Evolutionary conservation across 2,888 invertebrate species (phyloP), one percentile per base, ranked within the genome.

Genomic region (Dolichopus griseipennis): DNA sequence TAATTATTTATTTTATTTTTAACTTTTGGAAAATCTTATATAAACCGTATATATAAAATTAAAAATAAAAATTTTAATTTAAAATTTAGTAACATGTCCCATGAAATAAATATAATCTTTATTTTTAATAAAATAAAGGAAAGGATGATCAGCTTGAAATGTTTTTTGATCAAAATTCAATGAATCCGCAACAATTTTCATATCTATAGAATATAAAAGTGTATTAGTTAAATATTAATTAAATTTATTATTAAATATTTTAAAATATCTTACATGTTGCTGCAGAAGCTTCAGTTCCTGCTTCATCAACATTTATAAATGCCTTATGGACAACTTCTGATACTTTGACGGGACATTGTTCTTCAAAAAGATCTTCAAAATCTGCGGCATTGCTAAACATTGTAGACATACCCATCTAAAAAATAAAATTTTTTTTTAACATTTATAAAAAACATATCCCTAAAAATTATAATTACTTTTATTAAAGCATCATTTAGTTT

Each of bases 251-350:
- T 1, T 33, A 33, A 15, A 7, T 15, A 15, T 63, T 12, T 33
- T 4, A 27, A 18, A 33, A 64, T 64, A 33, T 41, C 75, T 75
- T 73, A 80, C 79, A 74, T 41, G 92, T 92, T 20, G 91, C 92
- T 0, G 93, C 93, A 12, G 93, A 92, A 0, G 94, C 94, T 78
- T 94, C 94, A 0, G 91, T 90, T 0, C 95, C 95, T 75, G 93
- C 91, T 77, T 95, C 95, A 77, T 93, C 91, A 0, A 94, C 91
- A 77, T 91, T 90, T 72, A 95, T 89, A 76, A 90, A 92, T 0
- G 93, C 92, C 76, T 94, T 94, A 77, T 95, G 95, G 7, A 91
- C 80, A 2, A 89, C 90, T 75, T 89, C 87, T 41, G 88, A 88
- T 0, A 94, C 88, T 69, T 76, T 82, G 22, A 94, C 77, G 0